Conservation (phyloP, 2,888 invertebrate species). For the Auanema freiburgensis region DNA sequence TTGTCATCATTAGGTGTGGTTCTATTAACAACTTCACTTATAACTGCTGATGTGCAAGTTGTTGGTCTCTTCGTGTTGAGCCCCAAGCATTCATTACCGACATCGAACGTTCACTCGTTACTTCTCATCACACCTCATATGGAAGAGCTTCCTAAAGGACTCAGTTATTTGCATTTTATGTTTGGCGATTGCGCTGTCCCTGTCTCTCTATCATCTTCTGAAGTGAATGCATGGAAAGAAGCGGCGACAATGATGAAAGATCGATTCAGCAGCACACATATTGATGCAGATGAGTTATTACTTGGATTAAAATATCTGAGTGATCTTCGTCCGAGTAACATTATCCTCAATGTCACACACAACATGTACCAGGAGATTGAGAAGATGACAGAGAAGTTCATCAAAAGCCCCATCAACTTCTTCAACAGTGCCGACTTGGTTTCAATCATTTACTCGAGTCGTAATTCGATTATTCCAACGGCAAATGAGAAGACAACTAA, state of each 20-base stretch:
- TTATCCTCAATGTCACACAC: constrained; percentile 21
- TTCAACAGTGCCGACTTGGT: constrained; percentile 22
- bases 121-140: constrained; percentile 15
- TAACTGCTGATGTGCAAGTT: constrained; percentile 16
- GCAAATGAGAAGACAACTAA: neutral
- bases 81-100: constrained; percentile 14
- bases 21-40: constrained; percentile 21
- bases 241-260: constrained; percentile 31
- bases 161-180: constrained; percentile 32
- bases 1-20: constrained; percentile 27
- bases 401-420: constrained; percentile 15
- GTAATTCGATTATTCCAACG: neutral
- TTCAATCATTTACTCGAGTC: constrained; percentile 4
- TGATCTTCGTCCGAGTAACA: constrained; percentile 29
- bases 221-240: constrained; percentile 23
- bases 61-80: constrained; percentile 32
- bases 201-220: constrained; percentile 1
- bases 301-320: constrained; percentile 40
- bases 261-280: constrained; percentile 28
- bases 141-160: constrained; percentile 4
- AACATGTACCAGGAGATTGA: constrained; percentile 11
- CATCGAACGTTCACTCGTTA: constrained; percentile 16
- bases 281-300: constrained; percentile 38
- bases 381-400: constrained; percentile 11
- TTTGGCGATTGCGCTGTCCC: constrained; percentile 23